phyloP scores from a whole-genome alignment of 2,113 vertebrate genomes.

The Pelusios castaneus region DNA sequence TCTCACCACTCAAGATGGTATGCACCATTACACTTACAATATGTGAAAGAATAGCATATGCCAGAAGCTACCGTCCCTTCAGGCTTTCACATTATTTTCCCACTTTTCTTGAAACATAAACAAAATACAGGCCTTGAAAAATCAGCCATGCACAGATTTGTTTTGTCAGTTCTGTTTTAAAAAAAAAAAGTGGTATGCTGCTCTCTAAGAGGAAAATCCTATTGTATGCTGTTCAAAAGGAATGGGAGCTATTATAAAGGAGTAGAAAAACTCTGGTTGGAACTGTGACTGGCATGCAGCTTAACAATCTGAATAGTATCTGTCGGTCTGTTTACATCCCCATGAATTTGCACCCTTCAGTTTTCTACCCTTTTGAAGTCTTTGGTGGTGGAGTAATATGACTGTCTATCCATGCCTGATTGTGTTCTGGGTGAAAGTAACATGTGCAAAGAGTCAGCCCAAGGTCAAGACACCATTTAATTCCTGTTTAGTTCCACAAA shows the following conservation, averaged over 20 bases:
- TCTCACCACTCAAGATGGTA: not conserved
- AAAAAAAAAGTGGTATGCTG: not conserved
- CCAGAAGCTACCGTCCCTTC: conserved; percentile 26
- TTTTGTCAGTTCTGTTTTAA: not conserved
- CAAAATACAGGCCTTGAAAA: conserved; percentile 33
- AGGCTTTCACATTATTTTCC: conserved; percentile 13
- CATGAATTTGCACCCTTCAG: not conserved
- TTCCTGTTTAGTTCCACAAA: not conserved
- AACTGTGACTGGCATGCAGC: not conserved
- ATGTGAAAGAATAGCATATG: not conserved
- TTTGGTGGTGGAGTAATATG: accelerated
- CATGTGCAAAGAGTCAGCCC: not conserved
- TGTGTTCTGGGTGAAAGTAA: not conserved
- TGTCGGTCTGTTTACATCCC: not conserved
- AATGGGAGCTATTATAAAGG: not conserved
- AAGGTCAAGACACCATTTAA: not conserved
- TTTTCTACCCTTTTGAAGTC: not conserved
- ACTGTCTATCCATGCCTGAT: not conserved
- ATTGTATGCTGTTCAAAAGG: not conserved
- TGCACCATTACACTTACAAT: conserved; percentile 25
- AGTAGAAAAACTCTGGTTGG: not conserved
- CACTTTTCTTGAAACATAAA: conserved; percentile 25
- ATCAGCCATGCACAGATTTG: not conserved
- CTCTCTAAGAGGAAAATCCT: not conserved
- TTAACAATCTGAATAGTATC: not conserved